Percentiles rank a stretch among this genome's conserved stretches.
Conservation (phyloP, 2,888 invertebrate species). For the Torymus texanus region DNA sequence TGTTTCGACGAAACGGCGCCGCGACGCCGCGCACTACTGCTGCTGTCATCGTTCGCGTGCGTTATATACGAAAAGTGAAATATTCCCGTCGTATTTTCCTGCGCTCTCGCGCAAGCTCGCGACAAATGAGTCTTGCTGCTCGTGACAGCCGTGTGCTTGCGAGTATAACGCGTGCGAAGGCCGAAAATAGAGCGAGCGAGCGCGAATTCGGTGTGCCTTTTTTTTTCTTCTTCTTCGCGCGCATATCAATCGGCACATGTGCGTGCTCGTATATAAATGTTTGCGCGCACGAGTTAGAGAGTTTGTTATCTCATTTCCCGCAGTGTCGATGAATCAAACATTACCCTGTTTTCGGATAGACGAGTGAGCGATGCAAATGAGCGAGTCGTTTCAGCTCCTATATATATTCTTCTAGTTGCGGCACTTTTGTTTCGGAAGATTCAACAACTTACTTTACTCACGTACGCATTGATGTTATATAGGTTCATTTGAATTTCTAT, state of each 20-base stretch:
- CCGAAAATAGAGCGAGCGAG: slow-evolving; percentile 26
- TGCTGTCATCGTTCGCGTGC: slow-evolving; percentile 55
- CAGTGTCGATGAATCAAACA: too few species aligned
- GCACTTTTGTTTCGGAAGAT: too few species aligned
- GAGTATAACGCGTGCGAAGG: slow-evolving; percentile 60
- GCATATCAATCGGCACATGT: slow-evolving; percentile 3
- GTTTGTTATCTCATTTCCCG: too few species aligned
- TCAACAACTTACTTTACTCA: too few species aligned
- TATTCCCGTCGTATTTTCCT: slow-evolving; percentile 73
- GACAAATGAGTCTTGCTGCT: slow-evolving; percentile 73
- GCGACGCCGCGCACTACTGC: slow-evolving; percentile 70
- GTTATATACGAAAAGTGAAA: slow-evolving; percentile 71
- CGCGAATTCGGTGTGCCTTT: neutral
- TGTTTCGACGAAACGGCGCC: slow-evolving; percentile 68
- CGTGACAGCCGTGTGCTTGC: slow-evolving; percentile 67
- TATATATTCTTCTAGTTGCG: too few species aligned
- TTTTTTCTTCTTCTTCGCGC: slow-evolving; percentile 16
- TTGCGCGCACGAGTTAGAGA: too few species aligned
- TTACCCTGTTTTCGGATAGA: too few species aligned
- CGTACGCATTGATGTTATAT: too few species aligned
- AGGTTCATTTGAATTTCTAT: too few species aligned
- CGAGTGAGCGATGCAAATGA: too few species aligned
- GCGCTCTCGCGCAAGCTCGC: slow-evolving; percentile 26
- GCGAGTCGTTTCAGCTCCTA: too few species aligned
- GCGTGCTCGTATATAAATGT: too few species aligned